Base-by-base conservation (phyloP, 1,140 invertebrate species). In the Micrasema minimum region DNA sequence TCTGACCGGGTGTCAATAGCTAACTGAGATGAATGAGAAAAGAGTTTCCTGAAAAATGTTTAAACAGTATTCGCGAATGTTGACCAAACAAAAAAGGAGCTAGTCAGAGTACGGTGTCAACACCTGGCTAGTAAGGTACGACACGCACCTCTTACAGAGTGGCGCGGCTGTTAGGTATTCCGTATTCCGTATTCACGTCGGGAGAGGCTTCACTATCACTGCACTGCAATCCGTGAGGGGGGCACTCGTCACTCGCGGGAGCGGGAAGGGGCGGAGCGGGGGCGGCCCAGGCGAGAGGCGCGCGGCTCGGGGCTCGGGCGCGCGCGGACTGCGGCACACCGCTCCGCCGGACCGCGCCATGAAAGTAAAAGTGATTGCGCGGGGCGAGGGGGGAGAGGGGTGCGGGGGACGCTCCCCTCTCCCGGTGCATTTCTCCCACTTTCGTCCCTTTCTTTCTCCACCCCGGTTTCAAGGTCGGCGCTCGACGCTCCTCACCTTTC, bases 291-390 rank as follows among this genome's bases (percentile, higher is more conserved):
- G 23, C 55, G 61, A 43, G 71, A 55, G 48, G 67, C 66, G 74
- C 69, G 62, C 71, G 71, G 64, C 65, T 62, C 74, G 66, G 62
- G 65, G 65, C 66, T 65, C 70, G 69, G 65, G 66, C 66, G 67
- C 69, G 69, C 72, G 70, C 75, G 69, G 43, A 55, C 66, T 57
- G 66, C 71, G 48, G 72, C 74, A 67, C 41, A 61, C 76, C 65
- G 72, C 78, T 78, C 78, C 80, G 81, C 70, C 48, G 51, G 80
- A 80, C 80, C 81, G 81, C 79, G 55, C 79, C 79, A 80, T 77
- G 82, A 83, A 83, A 85, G 81, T 83, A 83, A 83, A 84, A 83
- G 82, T 83, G 78, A 82, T 78, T 80, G 79, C 76, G 78, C 0
- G 18, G 59, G 43, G 43, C 0, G 35, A 16, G 4, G 9, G 35